Conservation (phyloP, 2,113 vertebrate genomes). For the Anhinga rufa region DNA sequence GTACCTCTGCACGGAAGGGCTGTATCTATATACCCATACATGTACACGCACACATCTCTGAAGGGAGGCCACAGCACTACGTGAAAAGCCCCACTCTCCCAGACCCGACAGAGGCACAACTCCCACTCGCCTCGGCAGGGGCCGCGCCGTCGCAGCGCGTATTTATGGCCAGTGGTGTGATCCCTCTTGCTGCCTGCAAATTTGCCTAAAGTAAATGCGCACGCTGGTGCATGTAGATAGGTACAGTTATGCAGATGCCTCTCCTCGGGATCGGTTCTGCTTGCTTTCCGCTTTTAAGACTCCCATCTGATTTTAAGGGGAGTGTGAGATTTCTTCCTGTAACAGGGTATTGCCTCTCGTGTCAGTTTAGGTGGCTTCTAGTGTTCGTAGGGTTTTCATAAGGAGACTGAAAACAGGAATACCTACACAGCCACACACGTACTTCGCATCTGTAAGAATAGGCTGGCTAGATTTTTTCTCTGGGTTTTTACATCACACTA, state of each 20-base stretch:
- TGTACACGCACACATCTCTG: neutral
- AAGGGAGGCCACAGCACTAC: neutral
- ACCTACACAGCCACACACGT: neutral
- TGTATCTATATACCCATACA: neutral
- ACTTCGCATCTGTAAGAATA: neutral
- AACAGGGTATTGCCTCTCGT: neutral
- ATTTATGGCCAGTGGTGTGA: neutral
- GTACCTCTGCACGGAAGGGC: neutral
- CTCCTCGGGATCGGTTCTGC: neutral
- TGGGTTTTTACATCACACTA: neutral
- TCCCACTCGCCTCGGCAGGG: neutral
- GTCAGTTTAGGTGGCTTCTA: neutral
- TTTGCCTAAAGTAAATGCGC: neutral
- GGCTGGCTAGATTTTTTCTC: neutral
- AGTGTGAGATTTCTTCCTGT: neutral
- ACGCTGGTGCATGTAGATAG: neutral
- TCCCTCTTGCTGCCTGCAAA: neutral
- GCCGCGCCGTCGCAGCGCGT: neutral
- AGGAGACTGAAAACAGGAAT: neutral
- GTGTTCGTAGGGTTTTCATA: neutral
- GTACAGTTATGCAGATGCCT: neutral
- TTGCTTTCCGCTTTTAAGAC: neutral
- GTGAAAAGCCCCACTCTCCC: neutral
- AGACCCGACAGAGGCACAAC: neutral
- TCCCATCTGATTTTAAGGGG: neutral